phyloP scores from a whole-genome alignment of 2,797 vertebrate species.

The Bradypodion ventrale region DNA sequence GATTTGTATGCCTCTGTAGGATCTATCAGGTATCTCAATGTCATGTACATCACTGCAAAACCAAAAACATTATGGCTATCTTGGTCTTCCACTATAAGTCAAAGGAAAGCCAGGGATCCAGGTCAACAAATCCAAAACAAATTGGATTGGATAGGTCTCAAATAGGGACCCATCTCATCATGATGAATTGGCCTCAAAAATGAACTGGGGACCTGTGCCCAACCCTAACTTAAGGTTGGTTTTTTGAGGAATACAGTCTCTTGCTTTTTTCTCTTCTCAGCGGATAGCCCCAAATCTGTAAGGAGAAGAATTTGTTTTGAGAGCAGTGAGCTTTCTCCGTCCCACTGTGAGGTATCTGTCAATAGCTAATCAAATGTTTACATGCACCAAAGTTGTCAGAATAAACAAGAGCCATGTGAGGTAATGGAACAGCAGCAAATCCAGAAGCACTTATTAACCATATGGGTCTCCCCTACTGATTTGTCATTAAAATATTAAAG shows the following conservation, averaged over 20 bases:
- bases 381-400: conserved; percentile 58
- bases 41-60: too few relatives aligned
- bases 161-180: too few relatives aligned
- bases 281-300: background rate
- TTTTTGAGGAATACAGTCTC: conserved; percentile 32
- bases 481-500: conserved; percentile 61
- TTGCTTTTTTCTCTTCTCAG: conserved; percentile 42
- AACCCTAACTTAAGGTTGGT: too few relatives aligned
- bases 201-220: too few relatives aligned
- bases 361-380: conserved; percentile 47
- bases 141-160: too few relatives aligned
- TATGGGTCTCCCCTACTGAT: conserved; percentile 39
- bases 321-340: conserved; percentile 1
- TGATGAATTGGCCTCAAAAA: too few relatives aligned
- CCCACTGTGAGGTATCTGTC: conserved; percentile 46
- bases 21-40: too few relatives aligned
- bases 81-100: too few relatives aligned
- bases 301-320: conserved; percentile 31
- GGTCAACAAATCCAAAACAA: too few relatives aligned
- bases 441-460: conserved; percentile 64
- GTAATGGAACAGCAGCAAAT: conserved; percentile 60
- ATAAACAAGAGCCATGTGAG: conserved; percentile 61
- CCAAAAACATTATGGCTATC: too few relatives aligned
- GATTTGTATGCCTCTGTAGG: too few relatives aligned
- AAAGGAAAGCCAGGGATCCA: too few relatives aligned